Base-by-base conservation (phyloP, 2,113 vertebrate species). In the Pedetes capensis region DNA sequence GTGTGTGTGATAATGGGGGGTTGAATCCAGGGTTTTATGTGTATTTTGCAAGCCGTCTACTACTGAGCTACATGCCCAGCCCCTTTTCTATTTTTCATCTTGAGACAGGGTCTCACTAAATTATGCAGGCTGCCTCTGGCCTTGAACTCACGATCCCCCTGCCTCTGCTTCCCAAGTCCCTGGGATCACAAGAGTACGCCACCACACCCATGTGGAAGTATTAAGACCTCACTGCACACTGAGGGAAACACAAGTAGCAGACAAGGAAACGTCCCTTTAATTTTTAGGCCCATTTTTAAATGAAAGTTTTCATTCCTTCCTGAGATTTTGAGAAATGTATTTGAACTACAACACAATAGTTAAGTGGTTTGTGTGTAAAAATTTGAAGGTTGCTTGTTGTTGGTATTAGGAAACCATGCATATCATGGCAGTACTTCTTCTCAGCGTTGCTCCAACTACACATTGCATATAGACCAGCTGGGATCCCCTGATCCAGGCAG, bases 211-310 rank as follows among this genome's bases (percentile, higher is more conserved):
- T 71, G 89, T 89, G 22, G 55, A 94, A 68, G 27, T 80, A 18
- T 17, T 94, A 66, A 87, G 23, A 29, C 5, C 2, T 3, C 18
- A 14, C 55, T 66, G 71, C 57, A 47, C 17, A 63, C 5, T 47
- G 61, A 71, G 61, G 51, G 86, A 79, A 91, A 83, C 18, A 96
- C 68, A 96, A 63, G 6, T 59, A 12, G 39, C 44, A 61, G 23
- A 29, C 10, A 57, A 89, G 47, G 16, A 85, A 75, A 92, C 47
- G 0, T 37, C n/a, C 76, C 14, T 63, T 20, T 27, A 75, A 83
- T 37, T 85, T 89, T 87, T 88, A 85, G 53, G 91, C 75, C 14
- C 49, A 80, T 80, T 47, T 79, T 87, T 74, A 61, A 90, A 68
- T 61, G 51, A 63, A 80, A 18, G 59, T 80, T 84, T 76, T 72